Evolutionary conservation across 2,888 invertebrate species (phyloP).

Genomic region (Cactoblastis cactorum): DNA sequence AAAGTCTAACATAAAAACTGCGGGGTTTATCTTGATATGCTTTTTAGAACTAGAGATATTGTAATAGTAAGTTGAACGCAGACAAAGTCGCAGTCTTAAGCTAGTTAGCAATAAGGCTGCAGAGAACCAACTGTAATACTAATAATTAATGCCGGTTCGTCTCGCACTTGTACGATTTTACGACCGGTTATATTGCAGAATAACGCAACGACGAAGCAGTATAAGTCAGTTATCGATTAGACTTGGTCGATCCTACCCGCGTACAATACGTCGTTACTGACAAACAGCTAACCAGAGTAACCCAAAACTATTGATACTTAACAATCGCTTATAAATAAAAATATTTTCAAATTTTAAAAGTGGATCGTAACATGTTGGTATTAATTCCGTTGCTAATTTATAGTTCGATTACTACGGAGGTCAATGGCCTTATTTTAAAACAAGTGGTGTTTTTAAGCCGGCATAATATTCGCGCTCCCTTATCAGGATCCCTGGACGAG

Average conservation of each 20-base stretch:
- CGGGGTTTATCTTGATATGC: too few species aligned
- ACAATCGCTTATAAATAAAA: neutral
- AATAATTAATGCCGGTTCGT: neutral
- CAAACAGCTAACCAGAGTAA: neutral
- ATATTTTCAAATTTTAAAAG: neutral
- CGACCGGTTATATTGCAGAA: slow-evolving; percentile 6
- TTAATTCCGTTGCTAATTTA: neutral
- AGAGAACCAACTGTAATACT: neutral
- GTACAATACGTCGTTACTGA: neutral
- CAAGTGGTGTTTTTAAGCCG: slow-evolving; percentile 56
- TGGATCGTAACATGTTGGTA: neutral
- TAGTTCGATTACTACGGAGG: neutral
- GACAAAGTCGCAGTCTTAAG: too few species aligned
- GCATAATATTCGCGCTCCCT: slow-evolving; percentile 55
- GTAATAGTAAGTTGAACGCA: too few species aligned
- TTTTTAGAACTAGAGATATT: too few species aligned
- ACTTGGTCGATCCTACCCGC: neutral
- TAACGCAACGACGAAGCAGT: neutral
- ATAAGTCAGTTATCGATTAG: slow-evolving; percentile 3
- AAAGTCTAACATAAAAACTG: too few species aligned
- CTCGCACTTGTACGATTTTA: neutral
- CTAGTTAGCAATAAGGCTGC: neutral
- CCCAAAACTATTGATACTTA: neutral
- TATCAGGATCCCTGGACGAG: slow-evolving; percentile 34
- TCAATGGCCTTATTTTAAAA: slow-evolving; percentile 19